phyloP scores from a whole-genome alignment of 2,888 invertebrate species.

The Cephus pygmeus region DNA sequence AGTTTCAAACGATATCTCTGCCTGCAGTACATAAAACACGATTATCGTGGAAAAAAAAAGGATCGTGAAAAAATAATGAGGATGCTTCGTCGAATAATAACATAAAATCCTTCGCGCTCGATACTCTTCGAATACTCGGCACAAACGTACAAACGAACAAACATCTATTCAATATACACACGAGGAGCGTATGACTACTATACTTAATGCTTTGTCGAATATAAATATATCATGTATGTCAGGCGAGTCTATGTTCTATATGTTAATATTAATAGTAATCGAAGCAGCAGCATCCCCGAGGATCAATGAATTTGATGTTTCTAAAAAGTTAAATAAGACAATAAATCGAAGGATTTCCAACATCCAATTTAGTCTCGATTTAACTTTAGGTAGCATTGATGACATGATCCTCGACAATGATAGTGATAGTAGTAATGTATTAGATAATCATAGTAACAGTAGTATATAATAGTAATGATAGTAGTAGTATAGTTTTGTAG shows the following conservation, averaged over 20 bases:
- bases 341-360: too few species aligned
- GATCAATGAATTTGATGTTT: too few species aligned
- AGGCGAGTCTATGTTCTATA: slow-evolving; percentile 17
- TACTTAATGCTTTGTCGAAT: slow-evolving; percentile 42
- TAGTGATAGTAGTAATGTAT: neutral
- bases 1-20: too few species aligned
- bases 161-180: slow-evolving; percentile 45
- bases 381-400: too few species aligned
- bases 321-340: too few species aligned
- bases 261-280: slow-evolving; percentile 1
- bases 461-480: slow-evolving; percentile 39
- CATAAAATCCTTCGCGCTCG: neutral
- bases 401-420: neutral
- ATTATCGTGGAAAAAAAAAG: too few species aligned
- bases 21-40: too few species aligned
- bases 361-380: too few species aligned
- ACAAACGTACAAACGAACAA: slow-evolving; percentile 39
- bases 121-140: slow-evolving; percentile 19
- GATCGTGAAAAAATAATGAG: too few species aligned
- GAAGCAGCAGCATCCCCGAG: too few species aligned
- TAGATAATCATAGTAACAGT: slow-evolving; percentile 27
- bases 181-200: slow-evolving; percentile 9
- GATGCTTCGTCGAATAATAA: neutral
- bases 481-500: slow-evolving; percentile 25
- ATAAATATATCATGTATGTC: slow-evolving; percentile 55